Evolutionary conservation across 2,113 vertebrate genomes (phyloP).

Genomic region (Oxyura jamaicensis): DNA sequence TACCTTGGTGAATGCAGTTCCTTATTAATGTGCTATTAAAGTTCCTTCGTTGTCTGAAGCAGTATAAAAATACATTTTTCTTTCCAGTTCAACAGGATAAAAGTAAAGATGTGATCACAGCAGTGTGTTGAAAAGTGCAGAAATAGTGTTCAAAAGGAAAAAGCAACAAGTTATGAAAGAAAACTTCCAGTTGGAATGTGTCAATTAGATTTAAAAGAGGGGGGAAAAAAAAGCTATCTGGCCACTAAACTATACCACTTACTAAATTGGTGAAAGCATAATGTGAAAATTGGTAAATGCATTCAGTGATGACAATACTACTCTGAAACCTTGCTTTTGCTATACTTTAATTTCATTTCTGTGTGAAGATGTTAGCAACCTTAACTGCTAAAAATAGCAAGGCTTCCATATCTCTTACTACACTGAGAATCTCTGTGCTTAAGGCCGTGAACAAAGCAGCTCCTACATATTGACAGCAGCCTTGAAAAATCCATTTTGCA

Average conservation of each 20-base stretch:
- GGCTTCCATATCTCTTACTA: background rate
- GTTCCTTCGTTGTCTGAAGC: background rate
- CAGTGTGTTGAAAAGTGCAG: background rate
- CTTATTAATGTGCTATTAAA: background rate
- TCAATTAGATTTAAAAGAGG: background rate
- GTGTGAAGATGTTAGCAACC: background rate
- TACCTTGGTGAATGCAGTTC: background rate
- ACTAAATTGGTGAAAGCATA: background rate
- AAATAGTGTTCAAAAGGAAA: background rate
- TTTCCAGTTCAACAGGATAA: background rate
- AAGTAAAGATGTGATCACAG: background rate
- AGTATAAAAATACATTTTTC: background rate
- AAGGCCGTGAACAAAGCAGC: background rate
- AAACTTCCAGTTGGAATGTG: background rate
- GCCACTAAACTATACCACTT: background rate
- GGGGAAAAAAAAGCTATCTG: background rate
- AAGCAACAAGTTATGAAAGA: background rate
- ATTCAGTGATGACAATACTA: background rate
- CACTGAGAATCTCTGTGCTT: background rate
- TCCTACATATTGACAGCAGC: background rate
- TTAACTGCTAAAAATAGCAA: background rate
- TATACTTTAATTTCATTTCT: background rate
- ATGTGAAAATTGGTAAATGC: background rate
- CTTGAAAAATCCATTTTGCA: background rate
- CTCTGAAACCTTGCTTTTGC: background rate